Base-by-base conservation (phyloP, 2,113 vertebrate species). In the Pongo pygmaeus region DNA sequence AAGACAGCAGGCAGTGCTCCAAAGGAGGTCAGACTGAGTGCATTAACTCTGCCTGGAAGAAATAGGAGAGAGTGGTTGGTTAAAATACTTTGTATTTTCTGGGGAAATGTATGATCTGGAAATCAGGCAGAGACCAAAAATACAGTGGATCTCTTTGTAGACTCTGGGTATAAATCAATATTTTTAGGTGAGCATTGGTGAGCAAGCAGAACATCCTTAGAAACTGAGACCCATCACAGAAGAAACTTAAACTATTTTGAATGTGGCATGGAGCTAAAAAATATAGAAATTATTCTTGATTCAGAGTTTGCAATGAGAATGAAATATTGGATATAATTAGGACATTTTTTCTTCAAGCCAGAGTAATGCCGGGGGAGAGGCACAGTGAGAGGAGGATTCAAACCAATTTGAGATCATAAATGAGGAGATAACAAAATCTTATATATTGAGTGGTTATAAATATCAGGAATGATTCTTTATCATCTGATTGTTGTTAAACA, bases 251-350 rank as follows among this genome's bases (percentile, higher is more conserved):
- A 79, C 17, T 84, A 84, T 96, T 89, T 80, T 48, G 52, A 90
- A 78, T 75, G 88, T 35, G 61, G 67, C 64, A 84, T 67, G 43
- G 52, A 40, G 22, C 89, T 46, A 88, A 46, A 64, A 87, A 91
- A 78, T 89, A 46, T 0, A 70, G 59, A 95, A 70, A 79, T 94
- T 96, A 96, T 84, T 96, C 46, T 81, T 89, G 88, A 97, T 97
- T 97, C 48, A 74, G 91, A 91, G n/a, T 90, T 96, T 96, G 67
- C 48, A 67, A 5, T 88, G 50, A 97, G 50, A 61, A 75, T 87
- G 85, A 95, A 97, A 89, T 93, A 97, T 89, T 94, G 72, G 91
- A 83, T 23, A 96, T 25, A 97, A 96, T 94, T 80, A 94, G 89
- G 70, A 35, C 27, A 13, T 43, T 75, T 92, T 94, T 94, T 95